Percentiles rank a stretch among this genome's conserved stretches.
phyloP scores from a whole-genome alignment of 2,113 vertebrate species.

The Limnothrissa miodon region DNA sequence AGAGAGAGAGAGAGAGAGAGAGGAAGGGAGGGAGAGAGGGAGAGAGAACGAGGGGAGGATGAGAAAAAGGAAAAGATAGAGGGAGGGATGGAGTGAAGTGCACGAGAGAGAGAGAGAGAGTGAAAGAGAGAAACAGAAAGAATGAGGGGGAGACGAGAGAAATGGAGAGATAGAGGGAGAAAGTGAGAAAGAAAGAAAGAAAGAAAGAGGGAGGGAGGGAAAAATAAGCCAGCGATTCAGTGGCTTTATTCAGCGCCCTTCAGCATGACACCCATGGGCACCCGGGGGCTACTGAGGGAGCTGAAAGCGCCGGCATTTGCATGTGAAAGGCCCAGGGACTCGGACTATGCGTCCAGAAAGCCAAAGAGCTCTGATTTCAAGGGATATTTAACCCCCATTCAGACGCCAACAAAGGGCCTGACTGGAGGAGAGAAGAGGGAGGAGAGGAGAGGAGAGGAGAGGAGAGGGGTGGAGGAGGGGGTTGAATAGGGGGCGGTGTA shows the following conservation, averaged over 20 bases:
- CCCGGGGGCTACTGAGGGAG: slow-evolving; percentile 59
- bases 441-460: not conserved
- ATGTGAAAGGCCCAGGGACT: slow-evolving; percentile 80
- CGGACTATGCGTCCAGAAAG: slow-evolving; percentile 77
- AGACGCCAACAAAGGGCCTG: slow-evolving; percentile 77
- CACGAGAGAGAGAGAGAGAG: not conserved
- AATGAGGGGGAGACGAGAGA: not conserved
- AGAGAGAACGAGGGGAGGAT: not conserved
- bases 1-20: slow-evolving; percentile 49
- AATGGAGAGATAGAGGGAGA: not conserved
- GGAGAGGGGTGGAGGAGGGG: slow-evolving; percentile 39
- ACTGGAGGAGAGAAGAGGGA: slow-evolving; percentile 52
- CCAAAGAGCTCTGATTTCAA: slow-evolving; percentile 81
- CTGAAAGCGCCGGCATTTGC: slow-evolving; percentile 76
- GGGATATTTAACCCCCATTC: slow-evolving; percentile 86
- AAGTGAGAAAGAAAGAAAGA: not conserved
- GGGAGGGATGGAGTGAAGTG: not conserved
- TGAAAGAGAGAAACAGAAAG: not conserved
- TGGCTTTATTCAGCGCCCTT: slow-evolving; percentile 76
- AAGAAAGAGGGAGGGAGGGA: not conserved
- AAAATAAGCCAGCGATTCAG: slow-evolving; percentile 68
- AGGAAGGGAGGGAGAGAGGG: not conserved
- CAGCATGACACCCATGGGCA: slow-evolving; percentile 75
- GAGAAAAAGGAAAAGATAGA: not conserved
- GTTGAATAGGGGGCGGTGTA: slow-evolving; percentile 56